Evolutionary conservation across 2,113 vertebrate species (phyloP).

Genomic region (Brachyhypopomus gauderio): DNA sequence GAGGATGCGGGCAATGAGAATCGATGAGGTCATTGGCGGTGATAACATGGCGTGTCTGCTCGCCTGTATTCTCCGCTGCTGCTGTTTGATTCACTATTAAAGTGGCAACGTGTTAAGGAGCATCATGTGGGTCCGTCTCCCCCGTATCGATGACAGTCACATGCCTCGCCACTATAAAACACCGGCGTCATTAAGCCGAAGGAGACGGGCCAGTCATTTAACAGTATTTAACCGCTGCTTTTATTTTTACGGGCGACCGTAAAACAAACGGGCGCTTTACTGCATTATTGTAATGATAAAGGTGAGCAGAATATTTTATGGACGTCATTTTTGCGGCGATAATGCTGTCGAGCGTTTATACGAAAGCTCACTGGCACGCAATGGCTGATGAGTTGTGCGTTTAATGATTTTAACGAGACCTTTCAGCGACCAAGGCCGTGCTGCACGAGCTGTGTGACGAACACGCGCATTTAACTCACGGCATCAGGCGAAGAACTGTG

Average conservation of each 20-base stretch:
- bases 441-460: constrained; percentile 23
- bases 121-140: constrained; percentile 63
- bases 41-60: constrained; percentile 49
- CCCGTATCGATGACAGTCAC: constrained; percentile 72
- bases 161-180: constrained; percentile 71
- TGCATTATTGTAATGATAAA: constrained; percentile 72
- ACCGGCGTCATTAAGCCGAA: constrained; percentile 69
- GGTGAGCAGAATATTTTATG: constrained; percentile 71
- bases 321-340: constrained; percentile 68
- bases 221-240: constrained; percentile 47
- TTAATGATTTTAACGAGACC: constrained; percentile 50
- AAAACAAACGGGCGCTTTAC: constrained; percentile 75
- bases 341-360: constrained; percentile 56
- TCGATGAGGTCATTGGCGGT: constrained; percentile 51
- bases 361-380: constrained; percentile 71
- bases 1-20: constrained; percentile 54
- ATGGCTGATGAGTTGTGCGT: constrained; percentile 56
- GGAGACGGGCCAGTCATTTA: constrained; percentile 61
- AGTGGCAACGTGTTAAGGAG: constrained; percentile 51
- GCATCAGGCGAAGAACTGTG: constrained; percentile 20
- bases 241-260: constrained; percentile 71
- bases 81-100: constrained; percentile 55
- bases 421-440: constrained; percentile 44
- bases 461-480: constrained; percentile 32
- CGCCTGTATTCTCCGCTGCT: constrained; percentile 46